Percentiles rank a stretch among this genome's conserved stretches.
These are phyloP conservation scores for Rutpela maculata DNA, from an alignment of 2,888 invertebrate genomes.

Conservation along the genomic window DNA sequence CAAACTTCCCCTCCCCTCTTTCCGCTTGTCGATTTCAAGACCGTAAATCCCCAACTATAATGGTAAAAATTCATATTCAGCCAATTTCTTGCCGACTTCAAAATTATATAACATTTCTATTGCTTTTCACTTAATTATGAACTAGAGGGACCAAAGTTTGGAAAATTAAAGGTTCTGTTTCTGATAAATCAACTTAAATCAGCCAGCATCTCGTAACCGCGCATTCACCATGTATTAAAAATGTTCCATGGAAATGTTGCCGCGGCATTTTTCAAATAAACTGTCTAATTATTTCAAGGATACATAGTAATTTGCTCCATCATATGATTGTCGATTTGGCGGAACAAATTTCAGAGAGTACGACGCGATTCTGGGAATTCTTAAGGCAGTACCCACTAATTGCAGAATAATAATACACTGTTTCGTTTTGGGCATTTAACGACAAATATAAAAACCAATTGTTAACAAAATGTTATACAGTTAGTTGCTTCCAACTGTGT, in stretches of 20 bases:
- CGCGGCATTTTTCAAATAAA: conserved; percentile 23
- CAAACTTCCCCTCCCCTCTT: too few species aligned
- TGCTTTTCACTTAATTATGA: too few species aligned
- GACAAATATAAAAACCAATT: conserved; percentile 16
- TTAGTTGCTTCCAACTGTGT: background rate
- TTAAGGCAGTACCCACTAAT: conserved; percentile 20
- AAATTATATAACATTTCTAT: too few species aligned
- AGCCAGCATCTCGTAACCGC: too few species aligned
- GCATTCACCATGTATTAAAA: background rate
- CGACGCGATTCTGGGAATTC: conserved; percentile 25
- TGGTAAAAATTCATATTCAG: too few species aligned
- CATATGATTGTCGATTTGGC: conserved; percentile 24
- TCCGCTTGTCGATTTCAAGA: too few species aligned
- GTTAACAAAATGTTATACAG: conserved; percentile 12
- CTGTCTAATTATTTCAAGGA: conserved; percentile 26
- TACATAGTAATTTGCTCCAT: conserved; percentile 23
- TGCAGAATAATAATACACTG: conserved; percentile 24
- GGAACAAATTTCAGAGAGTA: conserved; percentile 34
- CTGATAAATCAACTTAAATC: too few species aligned
- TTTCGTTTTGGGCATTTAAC: conserved; percentile 18
- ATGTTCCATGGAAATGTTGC: background rate
- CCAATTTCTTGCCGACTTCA: too few species aligned
- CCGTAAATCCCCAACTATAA: too few species aligned
- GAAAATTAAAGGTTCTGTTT: too few species aligned
- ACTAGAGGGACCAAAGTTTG: too few species aligned